Base-by-base conservation (phyloP, 64 coral and sea anemone species). In the Montipora foliosa region DNA sequence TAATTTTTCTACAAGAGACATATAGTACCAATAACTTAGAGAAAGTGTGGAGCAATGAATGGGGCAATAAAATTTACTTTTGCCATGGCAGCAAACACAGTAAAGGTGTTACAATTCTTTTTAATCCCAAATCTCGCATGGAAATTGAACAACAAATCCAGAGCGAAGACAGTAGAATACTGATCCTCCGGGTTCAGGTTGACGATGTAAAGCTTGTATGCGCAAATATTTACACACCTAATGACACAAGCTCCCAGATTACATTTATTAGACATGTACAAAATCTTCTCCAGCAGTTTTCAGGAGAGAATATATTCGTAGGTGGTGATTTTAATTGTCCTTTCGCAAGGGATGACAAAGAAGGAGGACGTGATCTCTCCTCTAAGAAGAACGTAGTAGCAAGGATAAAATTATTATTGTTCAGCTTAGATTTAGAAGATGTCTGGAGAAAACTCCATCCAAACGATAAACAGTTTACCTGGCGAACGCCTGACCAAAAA, bases 51-150 rank as follows among this genome's bases (percentile, higher is more conserved):
- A 76, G 24, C 25, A 76, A 76, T 44, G 74, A 45, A 45, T 76
- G 74, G 74, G 74, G 74, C 10, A 76, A 29, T 44, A 10, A 76
- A 46, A 9, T 76, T 76, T 46, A 76, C 10, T 76, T 76, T 46
- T 76, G 74, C 74, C 60, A 64, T 64, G 60, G 60, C 13, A 64
- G 60, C 74, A 76, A 46, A 8, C 74, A 76, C 74, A 76, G 74
- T 44, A 76, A 44, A 76, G 25, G 74, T 44, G 24, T 76, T 44
- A 7, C 25, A 64, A 64, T 64, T 64, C 13, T 64, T 11, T 64
- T 64, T 64, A 64, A 64, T 14, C 60, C 60, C 60, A 64, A 64
- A 64, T 11, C 13, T 64, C 60, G 60, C 60, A 11, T 64, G 8
- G 60, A 64, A 14, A 64, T 64, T 64, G 8, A 64, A 64, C 60